Evolutionary conservation across 2,113 vertebrate genomes (phyloP), one percentile per base, ranked within the genome.

Genomic region (Lota lota): DNA sequence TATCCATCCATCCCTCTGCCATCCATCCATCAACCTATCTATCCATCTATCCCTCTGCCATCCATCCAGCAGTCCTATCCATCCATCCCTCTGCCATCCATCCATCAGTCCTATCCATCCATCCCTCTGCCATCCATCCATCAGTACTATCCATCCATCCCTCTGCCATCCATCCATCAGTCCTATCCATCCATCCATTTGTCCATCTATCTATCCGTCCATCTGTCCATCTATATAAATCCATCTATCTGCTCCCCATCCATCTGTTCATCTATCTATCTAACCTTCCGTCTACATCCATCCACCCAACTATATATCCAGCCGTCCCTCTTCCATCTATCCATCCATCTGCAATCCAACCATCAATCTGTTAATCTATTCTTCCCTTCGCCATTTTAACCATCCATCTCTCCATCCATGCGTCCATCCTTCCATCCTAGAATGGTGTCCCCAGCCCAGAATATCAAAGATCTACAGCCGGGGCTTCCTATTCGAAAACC

Each of bases 401-500:
- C 22, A 1, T 61, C 58, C 22, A 22, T 61, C 59, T 61, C 22
- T 61, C 59, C 22, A 15, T 61, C 58, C 22, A 22, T 61, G 20
- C 21, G 11, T 61, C 61, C 22, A 36, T 71, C 65, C 17, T 36
- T 73, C 17, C 63, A 36, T 70, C 63, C 40, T 10, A 47, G 40
- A 10, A 47, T 8, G 40, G 40, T 47, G 40, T 14, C 19, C 40
- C 17, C 53, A 18, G 5, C 21, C 7, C 51, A 33, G 62, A 5
- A 7, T 61, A 20, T 47, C 40, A 47, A 14, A 47, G 40, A 47
- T 47, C 40, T 47, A 8, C 10, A 47, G 10, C 22, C 15, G 65
- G 67, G 60, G 69, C 76, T 65, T 75, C 56, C 68, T 10, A 22
- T 84, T 67, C 83, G 84, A 85, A 69, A 68, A 74, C 71, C 75